Percentiles rank a stretch among this genome's conserved stretches.
Evolutionary conservation across 2,797 vertebrate species (phyloP).

Genomic region (Sebastiscus tertius): DNA sequence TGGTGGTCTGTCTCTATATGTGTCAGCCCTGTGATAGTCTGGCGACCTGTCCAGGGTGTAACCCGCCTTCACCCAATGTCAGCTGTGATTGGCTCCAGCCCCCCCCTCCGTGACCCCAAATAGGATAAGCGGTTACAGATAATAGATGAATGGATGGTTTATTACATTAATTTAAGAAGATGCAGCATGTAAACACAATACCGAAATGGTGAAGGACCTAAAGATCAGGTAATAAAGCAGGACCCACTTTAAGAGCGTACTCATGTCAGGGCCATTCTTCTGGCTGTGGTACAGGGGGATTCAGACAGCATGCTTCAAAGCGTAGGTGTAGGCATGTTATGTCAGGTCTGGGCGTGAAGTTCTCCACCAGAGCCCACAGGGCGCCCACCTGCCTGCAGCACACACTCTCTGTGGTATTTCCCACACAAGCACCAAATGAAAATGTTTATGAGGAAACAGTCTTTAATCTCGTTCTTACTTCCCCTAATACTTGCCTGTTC

Average conservation of each 20-base stretch:
- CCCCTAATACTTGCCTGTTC: not conserved
- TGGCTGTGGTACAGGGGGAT: not conserved
- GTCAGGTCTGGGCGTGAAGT: not conserved
- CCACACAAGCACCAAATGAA: not conserved
- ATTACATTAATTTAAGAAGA: not conserved
- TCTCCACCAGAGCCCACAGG: not conserved
- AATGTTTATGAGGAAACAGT: not conserved
- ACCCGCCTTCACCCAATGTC: no score
- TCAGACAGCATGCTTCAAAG: not conserved
- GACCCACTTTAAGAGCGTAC: not conserved
- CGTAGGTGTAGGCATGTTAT: not conserved
- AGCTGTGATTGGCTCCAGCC: no score
- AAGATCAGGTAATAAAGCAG: not conserved
- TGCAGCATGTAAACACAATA: not conserved
- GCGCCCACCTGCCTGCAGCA: not conserved
- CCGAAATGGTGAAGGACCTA: not conserved
- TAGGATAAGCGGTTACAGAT: no score
- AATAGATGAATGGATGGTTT: not conserved
- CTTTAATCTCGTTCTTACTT: not conserved
- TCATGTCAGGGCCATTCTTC: not conserved
- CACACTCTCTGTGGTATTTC: not conserved
- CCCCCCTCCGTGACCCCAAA: rapidly evolving
- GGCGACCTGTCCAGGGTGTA: no score
- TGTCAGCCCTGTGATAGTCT: no score
- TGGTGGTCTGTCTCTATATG: no score